Evolutionary conservation across 2,113 vertebrate genomes (phyloP), one percentile per base, ranked within the genome.

Genomic region (Nothocercus julius): DNA sequence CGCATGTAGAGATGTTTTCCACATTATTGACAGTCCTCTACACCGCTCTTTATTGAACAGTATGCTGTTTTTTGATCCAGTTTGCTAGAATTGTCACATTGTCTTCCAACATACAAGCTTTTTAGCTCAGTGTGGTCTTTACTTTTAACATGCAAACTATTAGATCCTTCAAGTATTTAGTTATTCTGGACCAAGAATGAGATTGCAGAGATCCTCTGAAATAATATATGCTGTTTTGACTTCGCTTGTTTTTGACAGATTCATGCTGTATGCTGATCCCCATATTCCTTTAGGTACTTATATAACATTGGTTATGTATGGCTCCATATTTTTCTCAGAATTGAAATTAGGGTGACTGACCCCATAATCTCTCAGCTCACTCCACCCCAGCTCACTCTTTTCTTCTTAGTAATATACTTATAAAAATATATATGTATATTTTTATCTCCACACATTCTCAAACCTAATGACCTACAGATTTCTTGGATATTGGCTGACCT

Each of bases 271-370:
- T 69, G 67, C 8, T 82, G 32, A 87, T 68, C 3, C 72, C 8
- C 62, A 86, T 84, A 72, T 81, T 67, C 56, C 11, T 90, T 90
- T 59, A 69, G 21, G 5, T 4, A 27, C 87, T 93, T 16, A 40
- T 81, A 67, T 84, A 62, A 36, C 51, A 74, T 15, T 72, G 10
- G 7, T 88, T 93, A 59, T n/a, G 9, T 72, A 47, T 20, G 45
- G 5, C 1, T 69, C 16, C 27, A 89, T 67, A 30, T 86, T 96
- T 81, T 87, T 67, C 36, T 53, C n/a, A 80, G 54, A 83, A 67
- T 7, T 58, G 54, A 80, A 85, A 80, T 85, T 63, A 82, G 2
- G 2, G 10, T 32, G 38, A 32, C 19, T 70, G 51, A 79, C 5
- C 1, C 16, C 59, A 16, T 86, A 77, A 13, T 44, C 42, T 15